Conservation (phyloP, 2,113 vertebrate genomes). For the Xiphophorus hellerii region DNA sequence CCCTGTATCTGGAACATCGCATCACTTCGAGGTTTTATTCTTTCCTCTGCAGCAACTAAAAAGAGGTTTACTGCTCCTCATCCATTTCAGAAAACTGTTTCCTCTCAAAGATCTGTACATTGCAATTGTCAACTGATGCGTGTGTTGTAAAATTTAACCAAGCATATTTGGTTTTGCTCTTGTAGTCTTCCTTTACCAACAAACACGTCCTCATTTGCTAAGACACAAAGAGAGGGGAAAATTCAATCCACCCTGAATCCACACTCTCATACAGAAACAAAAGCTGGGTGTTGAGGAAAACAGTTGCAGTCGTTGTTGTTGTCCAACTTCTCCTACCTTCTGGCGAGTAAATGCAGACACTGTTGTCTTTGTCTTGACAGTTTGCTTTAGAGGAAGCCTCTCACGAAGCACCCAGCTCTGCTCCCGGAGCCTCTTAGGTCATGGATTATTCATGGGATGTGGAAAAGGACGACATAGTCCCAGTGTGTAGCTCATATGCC, state of each 20-base stretch:
- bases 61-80: neutral
- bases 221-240: neutral
- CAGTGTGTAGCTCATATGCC: slow-evolving; percentile 28
- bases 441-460: slow-evolving; percentile 68
- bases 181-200: neutral
- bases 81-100: no score
- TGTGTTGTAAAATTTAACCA: neutral
- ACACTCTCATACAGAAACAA: neutral
- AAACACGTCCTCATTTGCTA: neutral
- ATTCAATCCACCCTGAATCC: neutral
- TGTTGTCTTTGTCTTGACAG: slow-evolving; percentile 57
- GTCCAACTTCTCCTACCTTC: slow-evolving; percentile 20
- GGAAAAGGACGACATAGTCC: slow-evolving; percentile 29
- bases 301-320: neutral
- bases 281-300: neutral
- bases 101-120: no score
- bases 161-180: neutral
- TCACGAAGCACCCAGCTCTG: slow-evolving; percentile 29
- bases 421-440: slow-evolving; percentile 39
- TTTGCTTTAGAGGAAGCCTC: slow-evolving; percentile 41
- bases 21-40: slow-evolving; percentile 16
- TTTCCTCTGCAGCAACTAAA: slow-evolving; percentile 14
- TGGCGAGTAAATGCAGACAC: slow-evolving; percentile 38
- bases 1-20: slow-evolving; percentile 11
- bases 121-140: neutral